Evolutionary conservation across 1,140 invertebrate species (phyloP).

Genomic region (Heterodera carotae): DNA sequence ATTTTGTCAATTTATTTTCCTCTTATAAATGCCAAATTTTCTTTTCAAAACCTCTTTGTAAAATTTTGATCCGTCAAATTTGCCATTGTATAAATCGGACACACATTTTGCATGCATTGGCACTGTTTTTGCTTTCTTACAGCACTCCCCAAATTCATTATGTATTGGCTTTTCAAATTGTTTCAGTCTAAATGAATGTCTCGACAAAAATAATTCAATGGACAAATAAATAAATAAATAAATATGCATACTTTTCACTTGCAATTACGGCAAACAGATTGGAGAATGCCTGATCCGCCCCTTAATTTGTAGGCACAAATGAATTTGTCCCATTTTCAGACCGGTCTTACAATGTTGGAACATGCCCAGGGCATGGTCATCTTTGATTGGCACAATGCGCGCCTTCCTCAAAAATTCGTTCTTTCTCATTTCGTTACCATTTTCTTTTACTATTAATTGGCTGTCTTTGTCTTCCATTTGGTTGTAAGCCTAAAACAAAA

Average conservation of each 20-base stretch:
- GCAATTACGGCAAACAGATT: slow-evolving; percentile 28
- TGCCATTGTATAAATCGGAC: slow-evolving; percentile 26
- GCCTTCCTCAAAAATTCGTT: slow-evolving; percentile 24
- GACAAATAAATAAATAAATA: too few species aligned
- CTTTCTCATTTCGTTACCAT: slow-evolving; percentile 7
- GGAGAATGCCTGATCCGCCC: slow-evolving; percentile 27
- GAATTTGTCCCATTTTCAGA: background rate
- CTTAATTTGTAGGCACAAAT: slow-evolving; percentile 10
- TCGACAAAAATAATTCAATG: background rate
- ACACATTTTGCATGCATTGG: slow-evolving; percentile 41
- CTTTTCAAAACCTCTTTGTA: background rate
- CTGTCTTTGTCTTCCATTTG: background rate
- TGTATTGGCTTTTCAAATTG: slow-evolving; percentile 29
- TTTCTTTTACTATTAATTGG: background rate
- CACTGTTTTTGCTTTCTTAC: slow-evolving; percentile 25
- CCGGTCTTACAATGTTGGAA: slow-evolving; percentile 27
- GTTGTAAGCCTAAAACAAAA: too few species aligned
- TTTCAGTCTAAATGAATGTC: slow-evolving; percentile 31
- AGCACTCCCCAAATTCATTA: slow-evolving; percentile 36
- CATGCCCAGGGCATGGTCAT: slow-evolving; percentile 19
- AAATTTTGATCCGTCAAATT: slow-evolving; percentile 14
- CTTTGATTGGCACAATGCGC: slow-evolving; percentile 9
- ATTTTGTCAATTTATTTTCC: background rate
- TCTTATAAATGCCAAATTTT: background rate
- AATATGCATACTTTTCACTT: slow-evolving; percentile 14